Evolutionary conservation across 2,888 invertebrate genomes (phyloP).

Genomic region (Andrena marginata): DNA sequence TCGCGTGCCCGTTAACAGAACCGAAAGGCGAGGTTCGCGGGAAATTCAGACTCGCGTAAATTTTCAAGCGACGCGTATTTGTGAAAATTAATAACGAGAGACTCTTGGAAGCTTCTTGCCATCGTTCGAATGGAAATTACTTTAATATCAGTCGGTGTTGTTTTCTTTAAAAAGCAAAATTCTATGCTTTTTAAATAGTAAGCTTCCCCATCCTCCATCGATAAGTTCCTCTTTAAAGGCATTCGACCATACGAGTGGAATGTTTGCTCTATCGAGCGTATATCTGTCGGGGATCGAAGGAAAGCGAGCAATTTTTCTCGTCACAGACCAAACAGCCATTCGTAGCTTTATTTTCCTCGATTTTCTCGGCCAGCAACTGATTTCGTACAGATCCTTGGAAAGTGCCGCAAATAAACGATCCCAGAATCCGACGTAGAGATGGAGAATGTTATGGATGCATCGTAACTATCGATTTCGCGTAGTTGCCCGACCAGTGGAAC

Average conservation of each 20-base stretch:
- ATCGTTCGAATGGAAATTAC: background rate
- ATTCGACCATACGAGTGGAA: background rate
- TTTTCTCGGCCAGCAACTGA: slow-evolving; percentile 3
- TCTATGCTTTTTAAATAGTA: background rate
- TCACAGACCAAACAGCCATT: background rate
- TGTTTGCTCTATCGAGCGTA: background rate
- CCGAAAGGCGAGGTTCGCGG: background rate
- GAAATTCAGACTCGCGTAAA: background rate
- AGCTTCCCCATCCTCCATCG: background rate
- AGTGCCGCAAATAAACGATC: background rate
- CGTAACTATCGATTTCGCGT: slow-evolving; percentile 2
- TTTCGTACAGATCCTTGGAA: background rate
- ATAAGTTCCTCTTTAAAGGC: background rate
- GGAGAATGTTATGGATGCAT: background rate
- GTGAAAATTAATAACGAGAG: background rate
- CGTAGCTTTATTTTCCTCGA: background rate
- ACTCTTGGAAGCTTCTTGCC: background rate
- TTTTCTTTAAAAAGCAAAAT: too few relatives aligned
- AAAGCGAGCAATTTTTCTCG: background rate
- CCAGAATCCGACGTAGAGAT: background rate
- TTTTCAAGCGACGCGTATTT: too few relatives aligned
- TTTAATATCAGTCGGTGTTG: too few relatives aligned
- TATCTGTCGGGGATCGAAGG: background rate
- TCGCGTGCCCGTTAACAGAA: background rate
- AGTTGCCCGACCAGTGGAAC: background rate